phyloP scores from a whole-genome alignment of 1,140 invertebrate genomes.

The Drosophila lacertosa region DNA sequence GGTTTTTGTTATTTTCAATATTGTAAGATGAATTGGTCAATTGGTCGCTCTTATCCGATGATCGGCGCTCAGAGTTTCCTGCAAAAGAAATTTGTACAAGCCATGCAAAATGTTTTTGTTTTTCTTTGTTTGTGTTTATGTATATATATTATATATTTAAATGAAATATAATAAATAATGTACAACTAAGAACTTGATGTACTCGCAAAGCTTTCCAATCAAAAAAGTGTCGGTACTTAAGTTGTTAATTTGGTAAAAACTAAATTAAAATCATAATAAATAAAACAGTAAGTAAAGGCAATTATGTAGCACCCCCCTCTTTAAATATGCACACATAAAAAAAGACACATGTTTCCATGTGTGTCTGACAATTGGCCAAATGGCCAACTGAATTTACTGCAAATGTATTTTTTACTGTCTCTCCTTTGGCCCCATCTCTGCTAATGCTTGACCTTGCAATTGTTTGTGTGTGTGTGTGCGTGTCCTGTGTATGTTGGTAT shows the following conservation, averaged over 20 bases:
- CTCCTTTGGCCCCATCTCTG: background rate
- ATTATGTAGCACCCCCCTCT: conserved; percentile 13
- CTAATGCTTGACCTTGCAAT: background rate
- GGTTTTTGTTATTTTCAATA: conserved; percentile 84
- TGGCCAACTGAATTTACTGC: conserved; percentile 36
- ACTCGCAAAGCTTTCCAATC: conserved; percentile 15
- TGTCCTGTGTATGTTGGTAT: background rate
- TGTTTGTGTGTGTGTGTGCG: conserved; percentile 17
- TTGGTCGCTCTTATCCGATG: conserved; percentile 84
- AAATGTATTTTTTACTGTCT: conserved; percentile 16
- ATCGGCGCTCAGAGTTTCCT: conserved; percentile 84
- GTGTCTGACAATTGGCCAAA: conserved; percentile 34
- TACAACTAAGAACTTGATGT: conserved; percentile 17
- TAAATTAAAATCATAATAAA: conserved; percentile 2
- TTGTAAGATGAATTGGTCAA: conserved; percentile 84
- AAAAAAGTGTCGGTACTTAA: conserved; percentile 6
- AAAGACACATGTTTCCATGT: background rate
- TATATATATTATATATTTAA: conserved; percentile 22
- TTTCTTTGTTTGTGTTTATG: conserved; percentile 25
- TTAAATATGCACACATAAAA: conserved; percentile 3
- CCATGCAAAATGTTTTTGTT: conserved; percentile 78
- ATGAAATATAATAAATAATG: conserved; percentile 20
- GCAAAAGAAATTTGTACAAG: conserved; percentile 84
- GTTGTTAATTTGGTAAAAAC: conserved; percentile 10
- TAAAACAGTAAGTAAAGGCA: background rate